Conservation (phyloP, 2,797 vertebrate species). For the Podargus strigoides region DNA sequence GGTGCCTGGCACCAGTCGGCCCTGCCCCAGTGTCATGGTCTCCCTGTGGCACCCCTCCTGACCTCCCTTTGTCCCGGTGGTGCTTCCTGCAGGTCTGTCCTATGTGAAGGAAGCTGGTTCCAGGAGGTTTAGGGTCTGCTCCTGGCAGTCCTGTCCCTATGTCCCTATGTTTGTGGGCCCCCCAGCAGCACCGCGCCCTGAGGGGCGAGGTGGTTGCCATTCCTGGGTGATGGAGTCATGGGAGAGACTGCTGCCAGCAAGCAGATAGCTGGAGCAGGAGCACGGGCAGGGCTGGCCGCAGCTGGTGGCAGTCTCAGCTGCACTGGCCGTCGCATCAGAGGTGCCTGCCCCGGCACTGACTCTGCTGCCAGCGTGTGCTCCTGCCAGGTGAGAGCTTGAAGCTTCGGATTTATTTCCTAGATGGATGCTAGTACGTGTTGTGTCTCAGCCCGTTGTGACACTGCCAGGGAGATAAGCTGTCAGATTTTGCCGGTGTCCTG, state of each 20-base stretch:
- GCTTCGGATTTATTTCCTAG: neutral
- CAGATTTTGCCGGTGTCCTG: neutral
- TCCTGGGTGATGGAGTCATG: slow-evolving; percentile 67
- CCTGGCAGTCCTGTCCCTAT: neutral
- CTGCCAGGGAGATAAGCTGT: neutral
- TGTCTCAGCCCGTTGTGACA: neutral
- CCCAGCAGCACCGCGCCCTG: neutral
- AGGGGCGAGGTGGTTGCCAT: slow-evolving; percentile 58
- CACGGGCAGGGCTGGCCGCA: slow-evolving; percentile 66
- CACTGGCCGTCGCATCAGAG: neutral
- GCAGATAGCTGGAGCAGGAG: slow-evolving; percentile 55
- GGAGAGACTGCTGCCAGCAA: slow-evolving; percentile 47
- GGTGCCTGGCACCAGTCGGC: slow-evolving; percentile 68
- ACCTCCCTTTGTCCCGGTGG: slow-evolving; percentile 44
- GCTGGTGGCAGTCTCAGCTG: slow-evolving; percentile 60
- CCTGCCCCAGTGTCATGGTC: slow-evolving; percentile 57
- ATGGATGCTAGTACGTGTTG: accelerated
- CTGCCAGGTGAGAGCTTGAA: slow-evolving; percentile 32
- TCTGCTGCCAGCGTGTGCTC: neutral
- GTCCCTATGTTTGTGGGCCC: neutral
- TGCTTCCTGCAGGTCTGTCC: slow-evolving; percentile 38
- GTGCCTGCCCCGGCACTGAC: neutral
- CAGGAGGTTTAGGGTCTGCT: neutral
- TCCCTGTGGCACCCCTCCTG: slow-evolving; percentile 75
- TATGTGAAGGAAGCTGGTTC: neutral